phyloP scores from a whole-genome alignment of 1,140 invertebrate genomes.

The Eumeta japonica region DNA sequence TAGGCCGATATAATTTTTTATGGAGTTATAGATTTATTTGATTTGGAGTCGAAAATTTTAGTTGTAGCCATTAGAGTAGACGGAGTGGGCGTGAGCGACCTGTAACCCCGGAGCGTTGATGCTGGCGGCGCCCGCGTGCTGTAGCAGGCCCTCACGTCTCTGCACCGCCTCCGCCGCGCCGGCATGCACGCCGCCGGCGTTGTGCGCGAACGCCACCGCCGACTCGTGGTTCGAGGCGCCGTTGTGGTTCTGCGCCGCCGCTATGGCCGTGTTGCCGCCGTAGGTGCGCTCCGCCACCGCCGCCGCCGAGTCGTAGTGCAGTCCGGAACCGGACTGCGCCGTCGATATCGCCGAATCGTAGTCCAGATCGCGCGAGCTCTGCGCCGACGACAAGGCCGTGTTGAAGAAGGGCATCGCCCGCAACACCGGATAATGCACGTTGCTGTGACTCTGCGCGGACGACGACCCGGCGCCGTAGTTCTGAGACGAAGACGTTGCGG shows the following conservation, averaged over 20 bases:
- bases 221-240: conserved; percentile 12
- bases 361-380: conserved; percentile 16
- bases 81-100: conserved; percentile 30
- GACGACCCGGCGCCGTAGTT: conserved; percentile 29
- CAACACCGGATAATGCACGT: conserved; percentile 17
- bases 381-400: conserved; percentile 21
- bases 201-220: conserved; percentile 20
- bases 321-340: conserved; percentile 16
- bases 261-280: conserved; percentile 21
- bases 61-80: conserved; percentile 32
- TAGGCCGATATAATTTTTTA: no score
- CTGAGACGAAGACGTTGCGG: conserved; percentile 19
- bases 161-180: conserved; percentile 30
- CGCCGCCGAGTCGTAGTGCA: conserved; percentile 23
- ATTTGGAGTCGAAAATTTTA: no score
- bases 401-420: conserved; percentile 17
- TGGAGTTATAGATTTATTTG: no score
- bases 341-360: conserved; percentile 23
- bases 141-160: conserved; percentile 19
- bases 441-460: conserved; percentile 20
- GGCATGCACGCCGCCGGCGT: conserved; percentile 23
- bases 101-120: conserved; percentile 38
- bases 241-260: conserved; percentile 19
- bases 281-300: conserved; percentile 24
- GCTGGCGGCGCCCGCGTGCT: conserved; percentile 33